Evolutionary conservation across 2,888 invertebrate species (phyloP).

Genomic region (Saturnia japonica): DNA sequence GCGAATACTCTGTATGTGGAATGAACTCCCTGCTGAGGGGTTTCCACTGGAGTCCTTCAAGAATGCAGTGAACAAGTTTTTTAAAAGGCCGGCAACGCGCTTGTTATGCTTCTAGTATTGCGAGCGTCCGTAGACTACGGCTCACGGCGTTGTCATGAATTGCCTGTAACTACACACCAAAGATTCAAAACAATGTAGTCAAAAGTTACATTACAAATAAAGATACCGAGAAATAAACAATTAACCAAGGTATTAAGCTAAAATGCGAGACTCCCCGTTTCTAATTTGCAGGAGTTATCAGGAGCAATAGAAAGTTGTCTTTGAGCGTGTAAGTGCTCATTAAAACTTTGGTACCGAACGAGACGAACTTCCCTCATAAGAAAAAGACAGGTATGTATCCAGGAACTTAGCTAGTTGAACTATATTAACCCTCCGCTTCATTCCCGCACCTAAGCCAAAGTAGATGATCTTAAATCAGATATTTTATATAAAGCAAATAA

Average conservation of each 20-base stretch:
- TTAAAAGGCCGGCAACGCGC: no score
- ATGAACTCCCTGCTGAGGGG: no score
- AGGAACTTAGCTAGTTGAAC: not conserved
- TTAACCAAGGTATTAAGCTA: slow-evolving; percentile 9
- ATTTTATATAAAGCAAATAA: no score
- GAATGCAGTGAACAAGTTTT: no score
- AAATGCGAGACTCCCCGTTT: not conserved
- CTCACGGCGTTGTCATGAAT: no score
- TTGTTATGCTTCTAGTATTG: no score
- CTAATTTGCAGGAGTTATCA: not conserved
- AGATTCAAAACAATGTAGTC: not conserved
- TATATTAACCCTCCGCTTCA: not conserved
- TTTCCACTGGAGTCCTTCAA: no score
- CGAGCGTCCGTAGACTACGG: no score
- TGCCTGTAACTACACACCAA: not conserved
- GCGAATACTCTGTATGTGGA: no score
- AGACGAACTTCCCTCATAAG: slow-evolving; percentile 4
- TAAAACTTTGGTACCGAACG: slow-evolving; percentile 17
- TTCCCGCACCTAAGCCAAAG: no score
- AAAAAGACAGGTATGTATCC: not conserved
- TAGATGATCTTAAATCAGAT: no score
- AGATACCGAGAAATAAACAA: not conserved
- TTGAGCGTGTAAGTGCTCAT: slow-evolving; percentile 12
- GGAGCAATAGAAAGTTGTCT: slow-evolving; percentile 12
- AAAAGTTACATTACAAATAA: not conserved